Conservation (phyloP, 2,888 invertebrate species). For the Listrodromus nycthemerus region DNA sequence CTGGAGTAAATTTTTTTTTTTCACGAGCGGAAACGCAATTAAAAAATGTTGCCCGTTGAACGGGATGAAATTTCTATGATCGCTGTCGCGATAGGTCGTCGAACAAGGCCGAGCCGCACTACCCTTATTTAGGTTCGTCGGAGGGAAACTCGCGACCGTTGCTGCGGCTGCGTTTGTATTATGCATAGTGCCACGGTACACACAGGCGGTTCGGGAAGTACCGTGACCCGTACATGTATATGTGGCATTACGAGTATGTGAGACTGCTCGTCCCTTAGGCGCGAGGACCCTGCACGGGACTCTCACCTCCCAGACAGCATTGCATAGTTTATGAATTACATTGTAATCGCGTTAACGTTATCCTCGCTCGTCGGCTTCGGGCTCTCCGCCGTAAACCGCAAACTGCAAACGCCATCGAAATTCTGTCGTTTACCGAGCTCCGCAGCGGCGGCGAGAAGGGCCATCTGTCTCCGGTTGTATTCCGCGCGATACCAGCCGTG, state of each 20-base stretch:
- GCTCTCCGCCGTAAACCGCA: constrained; percentile 40
- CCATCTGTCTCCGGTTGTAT: constrained; percentile 25
- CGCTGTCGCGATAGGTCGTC: not conserved
- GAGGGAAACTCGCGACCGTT: not conserved
- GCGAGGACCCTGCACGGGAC: constrained; percentile 38
- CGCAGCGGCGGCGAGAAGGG: constrained; percentile 33
- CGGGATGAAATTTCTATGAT: not conserved
- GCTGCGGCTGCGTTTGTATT: constrained; percentile 5
- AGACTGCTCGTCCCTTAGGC: constrained; percentile 28
- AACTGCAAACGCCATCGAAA: constrained; percentile 50
- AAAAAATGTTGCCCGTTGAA: not conserved
- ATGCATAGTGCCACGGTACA: not conserved
- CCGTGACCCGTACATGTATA: no score
- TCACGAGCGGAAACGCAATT: not conserved
- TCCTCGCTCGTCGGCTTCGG: constrained; percentile 46
- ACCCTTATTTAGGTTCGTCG: not conserved
- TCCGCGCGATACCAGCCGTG: constrained; percentile 11
- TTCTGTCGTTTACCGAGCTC: not conserved
- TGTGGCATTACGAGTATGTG: not conserved
- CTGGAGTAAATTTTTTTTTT: not conserved
- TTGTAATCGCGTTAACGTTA: constrained; percentile 77
- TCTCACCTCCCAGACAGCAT: constrained; percentile 68
- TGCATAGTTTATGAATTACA: constrained; percentile 76
- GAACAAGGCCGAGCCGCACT: not conserved
- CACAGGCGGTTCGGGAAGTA: not conserved